A percentile compares a stretch with the other conserved stretches of the same genome.
Evolutionary conservation across 2,113 vertebrate species (phyloP).

Genomic region (Corvus cornix): DNA sequence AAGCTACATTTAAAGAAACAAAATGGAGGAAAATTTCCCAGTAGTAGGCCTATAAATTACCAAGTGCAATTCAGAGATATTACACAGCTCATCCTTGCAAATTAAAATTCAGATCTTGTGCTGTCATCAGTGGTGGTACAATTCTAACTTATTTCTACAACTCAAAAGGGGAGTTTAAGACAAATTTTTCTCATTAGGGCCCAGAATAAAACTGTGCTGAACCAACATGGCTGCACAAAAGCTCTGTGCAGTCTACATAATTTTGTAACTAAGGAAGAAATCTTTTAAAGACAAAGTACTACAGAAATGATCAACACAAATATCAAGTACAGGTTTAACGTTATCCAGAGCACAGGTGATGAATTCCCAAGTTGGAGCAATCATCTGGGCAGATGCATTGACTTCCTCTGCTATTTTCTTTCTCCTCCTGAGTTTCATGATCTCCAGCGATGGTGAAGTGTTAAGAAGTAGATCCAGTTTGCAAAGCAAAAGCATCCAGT

Average conservation of each 20-base stretch:
- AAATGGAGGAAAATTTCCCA: slow-evolving; percentile 9
- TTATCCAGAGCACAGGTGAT: not conserved
- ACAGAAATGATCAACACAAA: slow-evolving; percentile 56
- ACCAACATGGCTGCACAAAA: not conserved
- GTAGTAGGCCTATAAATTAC: slow-evolving; percentile 45
- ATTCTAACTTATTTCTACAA: not conserved
- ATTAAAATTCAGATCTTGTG: slow-evolving; percentile 21
- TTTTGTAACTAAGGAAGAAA: slow-evolving; percentile 18
- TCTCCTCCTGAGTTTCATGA: slow-evolving; percentile 22
- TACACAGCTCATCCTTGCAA: slow-evolving; percentile 41
- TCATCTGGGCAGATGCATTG: not conserved
- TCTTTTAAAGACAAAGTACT: slow-evolving; percentile 53
- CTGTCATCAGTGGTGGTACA: not conserved
- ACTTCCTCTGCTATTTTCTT: slow-evolving; percentile 3
- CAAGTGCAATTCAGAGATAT: slow-evolving; percentile 58
- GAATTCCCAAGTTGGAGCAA: not conserved
- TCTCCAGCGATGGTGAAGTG: not conserved
- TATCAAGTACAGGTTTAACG: slow-evolving; percentile 27
- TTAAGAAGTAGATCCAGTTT: slow-evolving; percentile 48
- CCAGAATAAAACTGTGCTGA: slow-evolving; percentile 13
- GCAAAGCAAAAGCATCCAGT: slow-evolving; percentile 71
- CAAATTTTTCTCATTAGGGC: not conserved
- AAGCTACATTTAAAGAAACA: slow-evolving; percentile 34
- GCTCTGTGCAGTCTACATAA: not conserved
- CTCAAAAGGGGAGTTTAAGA: not conserved